Percentiles rank a stretch among this genome's conserved stretches.
These are phyloP conservation scores for Sylvilagus bachmani DNA, from an alignment of 2,113 vertebrate species.

Conservation along the genomic window DNA sequence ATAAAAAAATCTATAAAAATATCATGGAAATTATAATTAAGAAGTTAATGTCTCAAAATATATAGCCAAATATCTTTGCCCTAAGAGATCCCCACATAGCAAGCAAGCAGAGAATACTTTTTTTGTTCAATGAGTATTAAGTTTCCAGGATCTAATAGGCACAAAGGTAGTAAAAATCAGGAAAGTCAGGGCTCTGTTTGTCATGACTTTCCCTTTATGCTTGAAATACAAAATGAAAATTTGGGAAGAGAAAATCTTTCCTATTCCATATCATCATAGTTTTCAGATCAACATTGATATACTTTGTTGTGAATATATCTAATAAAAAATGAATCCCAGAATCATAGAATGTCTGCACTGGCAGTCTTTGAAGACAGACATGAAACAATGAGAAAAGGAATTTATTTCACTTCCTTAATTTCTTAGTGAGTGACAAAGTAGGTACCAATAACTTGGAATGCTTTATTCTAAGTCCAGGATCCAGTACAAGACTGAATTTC, in stretches of 20 bases:
- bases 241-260: neutral
- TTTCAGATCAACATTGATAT: neutral
- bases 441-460: neutral
- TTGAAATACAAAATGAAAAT: neutral
- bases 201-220: neutral
- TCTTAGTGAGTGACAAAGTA: neutral
- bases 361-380: neutral
- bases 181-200: neutral
- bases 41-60: neutral
- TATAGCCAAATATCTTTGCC: neutral
- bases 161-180: neutral
- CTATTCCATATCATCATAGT: neutral
- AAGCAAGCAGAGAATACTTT: neutral
- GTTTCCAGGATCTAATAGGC: neutral
- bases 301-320: neutral
- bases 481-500: neutral
- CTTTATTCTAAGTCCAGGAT: neutral
- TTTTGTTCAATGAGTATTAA: neutral
- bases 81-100: neutral
- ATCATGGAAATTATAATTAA: conserved; percentile 17
- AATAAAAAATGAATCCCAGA: neutral
- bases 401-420: neutral
- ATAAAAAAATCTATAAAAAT: neutral
- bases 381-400: neutral
- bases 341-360: neutral